phyloP scores from a whole-genome alignment of 2,888 invertebrate genomes.

The Belgica antarctica region DNA sequence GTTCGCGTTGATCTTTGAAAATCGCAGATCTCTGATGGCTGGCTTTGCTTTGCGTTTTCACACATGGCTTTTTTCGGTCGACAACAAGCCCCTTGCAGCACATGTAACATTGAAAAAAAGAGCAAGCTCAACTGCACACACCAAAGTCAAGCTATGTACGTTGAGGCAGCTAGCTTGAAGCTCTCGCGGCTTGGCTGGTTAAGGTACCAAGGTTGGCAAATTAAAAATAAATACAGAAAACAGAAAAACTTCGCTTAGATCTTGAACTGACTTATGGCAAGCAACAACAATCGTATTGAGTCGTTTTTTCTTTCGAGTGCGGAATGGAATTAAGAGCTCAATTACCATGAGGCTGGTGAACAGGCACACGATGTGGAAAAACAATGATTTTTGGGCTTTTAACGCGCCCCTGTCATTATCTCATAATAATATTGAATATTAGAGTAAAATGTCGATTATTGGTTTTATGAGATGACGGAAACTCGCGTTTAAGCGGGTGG shows the following conservation, averaged over 20 bases:
- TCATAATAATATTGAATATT: not conserved
- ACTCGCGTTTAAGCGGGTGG: too few relatives aligned
- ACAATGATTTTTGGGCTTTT: not conserved
- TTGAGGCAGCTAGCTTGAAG: not conserved
- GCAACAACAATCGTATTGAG: not conserved
- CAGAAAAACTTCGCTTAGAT: slow-evolving; percentile 16
- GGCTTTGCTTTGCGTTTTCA: not conserved
- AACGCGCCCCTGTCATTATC: not conserved
- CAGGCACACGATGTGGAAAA: not conserved
- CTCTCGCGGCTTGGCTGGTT: slow-evolving; percentile 24
- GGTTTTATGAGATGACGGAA: not conserved
- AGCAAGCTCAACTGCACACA: slow-evolving; percentile 18
- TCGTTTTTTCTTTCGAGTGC: not conserved
- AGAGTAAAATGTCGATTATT: not conserved
- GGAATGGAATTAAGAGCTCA: slow-evolving; percentile 27
- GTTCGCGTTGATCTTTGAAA: slow-evolving; percentile 8
- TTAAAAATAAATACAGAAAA: slow-evolving; percentile 35
- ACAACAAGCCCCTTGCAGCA: not conserved
- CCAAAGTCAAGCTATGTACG: not conserved
- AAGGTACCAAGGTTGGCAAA: slow-evolving; percentile 40
- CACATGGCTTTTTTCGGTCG: not conserved
- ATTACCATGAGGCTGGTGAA: slow-evolving; percentile 20
- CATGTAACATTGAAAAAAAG: slow-evolving; percentile 24
- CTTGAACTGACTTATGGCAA: slow-evolving; percentile 14
- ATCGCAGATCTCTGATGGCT: too few relatives aligned